phyloP scores from a whole-genome alignment of 2,888 invertebrate genomes.

The Pristionchus fissidentatus region DNA sequence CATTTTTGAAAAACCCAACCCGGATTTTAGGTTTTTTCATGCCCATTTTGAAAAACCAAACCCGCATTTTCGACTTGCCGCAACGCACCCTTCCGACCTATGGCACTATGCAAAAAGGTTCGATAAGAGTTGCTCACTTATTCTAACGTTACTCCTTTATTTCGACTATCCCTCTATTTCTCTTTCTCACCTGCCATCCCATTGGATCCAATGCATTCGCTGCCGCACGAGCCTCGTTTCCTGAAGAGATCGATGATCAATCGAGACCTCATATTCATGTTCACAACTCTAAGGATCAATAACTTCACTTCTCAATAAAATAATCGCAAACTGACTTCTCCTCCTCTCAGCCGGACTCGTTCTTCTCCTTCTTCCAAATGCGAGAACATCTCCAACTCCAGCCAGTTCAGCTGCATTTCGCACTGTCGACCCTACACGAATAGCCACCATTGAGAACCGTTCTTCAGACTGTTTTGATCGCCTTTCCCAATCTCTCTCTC shows the following conservation, averaged over 20 bases:
- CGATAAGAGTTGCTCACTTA: too few relatives aligned
- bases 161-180: not conserved
- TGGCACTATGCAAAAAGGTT: too few relatives aligned
- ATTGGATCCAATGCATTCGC: constrained; percentile 39
- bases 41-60: too few relatives aligned
- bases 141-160: not conserved
- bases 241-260: not conserved
- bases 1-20: too few relatives aligned
- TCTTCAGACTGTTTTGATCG: constrained; percentile 24
- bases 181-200: constrained; percentile 42
- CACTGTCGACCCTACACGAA: constrained; percentile 39
- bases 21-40: too few relatives aligned
- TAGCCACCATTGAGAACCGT: constrained; percentile 23
- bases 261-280: not conserved
- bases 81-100: too few relatives aligned
- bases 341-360: constrained; percentile 36
- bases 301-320: not conserved
- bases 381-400: constrained; percentile 33
- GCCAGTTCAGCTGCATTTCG: constrained; percentile 39
- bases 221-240: constrained; percentile 45
- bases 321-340: not conserved
- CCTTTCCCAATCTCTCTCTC: not conserved
- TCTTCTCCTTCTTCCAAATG: constrained; percentile 42
- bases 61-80: too few relatives aligned
- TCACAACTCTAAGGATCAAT: not conserved